These are phyloP conservation scores for Erebia palarica DNA, from an alignment of 2,888 invertebrate species.

Conservation along the genomic window DNA sequence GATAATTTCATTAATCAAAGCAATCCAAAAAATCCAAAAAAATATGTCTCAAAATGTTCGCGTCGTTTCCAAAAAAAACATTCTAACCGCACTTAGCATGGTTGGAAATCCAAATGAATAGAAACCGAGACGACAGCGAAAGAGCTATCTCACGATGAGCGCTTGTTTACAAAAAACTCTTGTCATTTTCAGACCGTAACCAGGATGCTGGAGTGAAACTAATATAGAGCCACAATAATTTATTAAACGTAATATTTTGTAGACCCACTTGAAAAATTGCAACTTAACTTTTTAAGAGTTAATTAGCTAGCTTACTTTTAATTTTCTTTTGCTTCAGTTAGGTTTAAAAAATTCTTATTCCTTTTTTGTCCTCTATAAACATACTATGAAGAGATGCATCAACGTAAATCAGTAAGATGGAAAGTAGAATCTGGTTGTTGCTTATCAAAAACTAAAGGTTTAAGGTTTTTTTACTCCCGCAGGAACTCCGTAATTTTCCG, in stretches of 20 bases:
- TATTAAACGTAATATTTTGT: constrained; percentile 7
- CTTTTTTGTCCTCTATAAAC: neutral
- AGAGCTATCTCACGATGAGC: constrained; percentile 22
- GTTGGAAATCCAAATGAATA: neutral
- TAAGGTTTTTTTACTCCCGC: no score
- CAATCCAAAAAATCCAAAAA: neutral
- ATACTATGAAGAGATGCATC: neutral
- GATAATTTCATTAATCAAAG: neutral
- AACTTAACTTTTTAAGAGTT: neutral
- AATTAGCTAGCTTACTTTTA: neutral
- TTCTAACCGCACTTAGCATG: neutral
- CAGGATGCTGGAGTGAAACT: constrained; percentile 28
- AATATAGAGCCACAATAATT: constrained; percentile 30
- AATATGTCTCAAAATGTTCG: neutral
- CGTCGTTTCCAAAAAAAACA: neutral
- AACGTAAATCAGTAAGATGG: neutral
- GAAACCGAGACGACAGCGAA: constrained; percentile 17
- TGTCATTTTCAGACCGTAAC: constrained; percentile 35
- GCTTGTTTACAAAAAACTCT: constrained; percentile 27
- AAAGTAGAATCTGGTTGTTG: neutral
- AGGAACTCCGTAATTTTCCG: no score
- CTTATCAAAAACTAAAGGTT: neutral
- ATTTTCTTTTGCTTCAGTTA: neutral
- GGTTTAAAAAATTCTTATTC: neutral
- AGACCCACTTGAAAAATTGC: constrained; percentile 7